Evolutionary conservation across 2,888 invertebrate genomes (phyloP), one percentile per base, ranked within the genome.

Genomic region (Heliconius erato): DNA sequence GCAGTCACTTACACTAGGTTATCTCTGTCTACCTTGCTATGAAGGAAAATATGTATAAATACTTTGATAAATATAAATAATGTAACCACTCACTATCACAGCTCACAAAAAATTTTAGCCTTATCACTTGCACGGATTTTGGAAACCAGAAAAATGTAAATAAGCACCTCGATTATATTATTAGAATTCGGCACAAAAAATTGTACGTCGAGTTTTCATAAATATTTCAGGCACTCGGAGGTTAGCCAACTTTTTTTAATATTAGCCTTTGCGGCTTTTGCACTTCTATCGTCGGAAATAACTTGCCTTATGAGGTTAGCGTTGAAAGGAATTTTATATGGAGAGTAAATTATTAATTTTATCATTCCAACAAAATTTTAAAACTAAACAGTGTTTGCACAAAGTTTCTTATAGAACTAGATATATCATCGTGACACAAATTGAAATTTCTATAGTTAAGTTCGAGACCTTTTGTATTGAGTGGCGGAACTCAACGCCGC

Each of bases 171-270:
- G 28, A 67, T 78, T 11, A 28, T 77, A 19, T 26, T 67, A 67
- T 59, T 63, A 76, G n/a, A 67, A 67, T 78, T 78, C 49, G 28
- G 78, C 67, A 78, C 67, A 78, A 26, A 40, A 76, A 14, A 54
- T 23, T 26, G 40, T 67, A 67, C 78, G 40, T 26, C 28, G n/a
- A 44, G 78, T 44, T 67, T 78, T 65, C 28, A 67, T 78, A 78
- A 78, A 65, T 44, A 65, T 78, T 78, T 78, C 78, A 44, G 78
- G 78, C 67, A 78, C 78, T 78, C 78, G 40, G 65, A 67, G 67
- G 67, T 65, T 44, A 78, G 78, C 40, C 78, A 44, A 78, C 67
- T 67, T 67, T 78, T 77, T 78, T 78, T 78, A 78, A 78, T 78
- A 78, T 78, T 78, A 77, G 78, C 78, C 26, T 67, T 67, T 67